Conservation (phyloP, 2,888 invertebrate genomes). For the Diploptera punctata region DNA sequence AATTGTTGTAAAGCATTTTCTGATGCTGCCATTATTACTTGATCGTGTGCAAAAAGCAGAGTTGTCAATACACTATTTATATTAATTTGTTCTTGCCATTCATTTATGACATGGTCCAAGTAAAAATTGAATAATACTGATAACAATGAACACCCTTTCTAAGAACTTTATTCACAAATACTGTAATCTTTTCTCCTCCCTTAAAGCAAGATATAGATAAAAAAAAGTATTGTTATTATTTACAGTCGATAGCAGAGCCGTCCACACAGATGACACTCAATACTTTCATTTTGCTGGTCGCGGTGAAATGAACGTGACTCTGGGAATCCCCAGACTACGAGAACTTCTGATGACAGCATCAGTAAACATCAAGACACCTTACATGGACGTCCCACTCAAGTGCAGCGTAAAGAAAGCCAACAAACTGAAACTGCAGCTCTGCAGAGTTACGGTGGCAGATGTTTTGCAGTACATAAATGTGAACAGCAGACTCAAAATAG, state of each 20-base stretch:
- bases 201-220: too few relatives aligned
- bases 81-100: too few relatives aligned
- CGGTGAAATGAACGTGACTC: conserved; percentile 99
- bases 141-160: too few relatives aligned
- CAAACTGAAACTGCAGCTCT: conserved; percentile 73
- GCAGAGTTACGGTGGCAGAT: conserved; percentile 78
- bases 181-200: too few relatives aligned
- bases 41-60: too few relatives aligned
- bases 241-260: conserved; percentile 92
- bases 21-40: too few relatives aligned
- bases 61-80: too few relatives aligned
- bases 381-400: conserved; percentile 91
- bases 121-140: too few relatives aligned
- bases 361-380: conserved; percentile 92
- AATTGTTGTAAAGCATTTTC: too few relatives aligned
- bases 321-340: conserved; percentile 97
- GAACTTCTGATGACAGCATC: conserved; percentile 98
- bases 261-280: conserved; percentile 99
- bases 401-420: conserved; percentile 65
- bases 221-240: background rate
- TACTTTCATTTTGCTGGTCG: conserved; percentile 99
- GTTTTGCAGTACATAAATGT: conserved; percentile 76
- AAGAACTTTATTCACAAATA: too few relatives aligned
- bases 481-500: too few relatives aligned
- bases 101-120: too few relatives aligned